Evolutionary conservation across 2,797 vertebrate species (phyloP).

Genomic region (Acridotheres tristis): DNA sequence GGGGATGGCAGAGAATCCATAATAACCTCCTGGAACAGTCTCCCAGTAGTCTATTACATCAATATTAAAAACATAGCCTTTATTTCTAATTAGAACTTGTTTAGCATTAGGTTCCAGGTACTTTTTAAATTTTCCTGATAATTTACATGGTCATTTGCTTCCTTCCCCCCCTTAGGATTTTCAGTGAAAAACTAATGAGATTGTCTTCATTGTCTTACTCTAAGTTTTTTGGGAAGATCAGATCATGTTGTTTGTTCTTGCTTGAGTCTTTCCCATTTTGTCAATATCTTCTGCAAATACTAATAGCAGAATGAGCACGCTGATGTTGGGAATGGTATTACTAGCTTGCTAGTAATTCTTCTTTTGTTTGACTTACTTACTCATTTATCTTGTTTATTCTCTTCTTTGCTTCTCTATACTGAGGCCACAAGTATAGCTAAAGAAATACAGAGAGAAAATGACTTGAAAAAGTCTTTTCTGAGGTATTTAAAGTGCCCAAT

Average conservation of each 20-base stretch:
- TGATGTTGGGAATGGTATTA: neutral
- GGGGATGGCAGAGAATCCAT: neutral
- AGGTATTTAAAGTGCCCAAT: neutral
- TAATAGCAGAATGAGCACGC: rapidly evolving
- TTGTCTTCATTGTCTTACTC: neutral
- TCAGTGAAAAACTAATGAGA: neutral
- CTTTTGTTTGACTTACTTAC: neutral
- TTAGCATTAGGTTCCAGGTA: neutral
- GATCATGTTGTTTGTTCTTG: neutral
- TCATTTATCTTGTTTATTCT: neutral
- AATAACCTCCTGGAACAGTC: neutral
- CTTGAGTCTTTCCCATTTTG: neutral
- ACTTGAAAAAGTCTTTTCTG: neutral
- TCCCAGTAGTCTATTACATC: neutral
- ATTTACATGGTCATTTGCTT: neutral
- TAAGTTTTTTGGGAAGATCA: neutral
- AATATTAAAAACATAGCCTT: neutral
- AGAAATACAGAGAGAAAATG: neutral
- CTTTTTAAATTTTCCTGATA: neutral
- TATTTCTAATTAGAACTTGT: neutral
- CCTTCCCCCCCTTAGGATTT: neutral
- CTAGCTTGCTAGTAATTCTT: neutral
- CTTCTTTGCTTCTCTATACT: neutral
- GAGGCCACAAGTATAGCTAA: neutral
- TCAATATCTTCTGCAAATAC: neutral